These are phyloP conservation scores for Ylistrum balloti DNA, from an alignment of 1,140 invertebrate genomes.

Conservation along the genomic window DNA sequence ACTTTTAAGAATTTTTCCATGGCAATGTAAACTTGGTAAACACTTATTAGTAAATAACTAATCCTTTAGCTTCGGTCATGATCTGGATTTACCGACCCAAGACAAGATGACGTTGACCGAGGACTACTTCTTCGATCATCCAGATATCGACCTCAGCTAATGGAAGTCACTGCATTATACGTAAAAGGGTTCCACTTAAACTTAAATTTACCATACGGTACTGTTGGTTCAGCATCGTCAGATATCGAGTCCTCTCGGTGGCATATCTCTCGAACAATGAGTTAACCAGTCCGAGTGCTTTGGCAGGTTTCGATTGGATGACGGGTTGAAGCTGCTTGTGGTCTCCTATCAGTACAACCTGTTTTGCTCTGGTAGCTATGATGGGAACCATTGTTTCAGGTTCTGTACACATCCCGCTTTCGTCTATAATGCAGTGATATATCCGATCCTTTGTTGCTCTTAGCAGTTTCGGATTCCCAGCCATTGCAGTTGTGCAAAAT, in stretches of 20 bases:
- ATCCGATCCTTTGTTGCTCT: conserved; percentile 41
- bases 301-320: conserved; percentile 55
- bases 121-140: too few species aligned
- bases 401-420: conserved; percentile 71
- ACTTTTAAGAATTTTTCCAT: too few species aligned
- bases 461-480: conserved; percentile 53
- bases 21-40: too few species aligned
- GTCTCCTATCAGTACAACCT: conserved; percentile 71
- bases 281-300: conserved; percentile 60
- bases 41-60: too few species aligned
- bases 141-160: too few species aligned
- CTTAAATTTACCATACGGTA: conserved; percentile 53
- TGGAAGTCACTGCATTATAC: too few species aligned
- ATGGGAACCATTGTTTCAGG: conserved; percentile 69
- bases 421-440: conserved; percentile 65
- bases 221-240: conserved; percentile 15
- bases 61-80: too few species aligned
- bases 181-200: too few species aligned
- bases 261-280: conserved; percentile 70
- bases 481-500: conserved; percentile 58
- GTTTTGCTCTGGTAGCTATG: conserved; percentile 45
- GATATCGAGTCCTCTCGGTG: background rate
- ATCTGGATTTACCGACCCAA: too few species aligned
- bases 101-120: too few species aligned
- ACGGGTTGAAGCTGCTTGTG: conserved; percentile 70